These are phyloP conservation scores for Listronotus oregonensis DNA, from an alignment of 1,140 invertebrate genomes.

Conservation along the genomic window DNA sequence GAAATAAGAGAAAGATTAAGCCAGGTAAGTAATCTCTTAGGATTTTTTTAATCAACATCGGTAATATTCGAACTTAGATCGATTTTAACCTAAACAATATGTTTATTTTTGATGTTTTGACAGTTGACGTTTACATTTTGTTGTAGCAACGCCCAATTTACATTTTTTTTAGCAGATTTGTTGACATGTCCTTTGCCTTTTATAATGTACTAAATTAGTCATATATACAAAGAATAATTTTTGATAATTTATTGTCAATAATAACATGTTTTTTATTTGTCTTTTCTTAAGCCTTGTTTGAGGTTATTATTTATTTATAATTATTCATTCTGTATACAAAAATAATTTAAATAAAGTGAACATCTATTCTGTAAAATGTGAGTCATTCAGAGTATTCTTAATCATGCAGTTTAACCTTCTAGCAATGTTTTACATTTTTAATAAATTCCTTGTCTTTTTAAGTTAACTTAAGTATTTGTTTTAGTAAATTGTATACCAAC, in stretches of 20 bases:
- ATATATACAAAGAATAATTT: too few species aligned
- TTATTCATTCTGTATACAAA: too few species aligned
- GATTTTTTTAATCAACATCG: slow-evolving; percentile 1
- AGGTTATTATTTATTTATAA: too few species aligned
- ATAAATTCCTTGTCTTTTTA: background rate
- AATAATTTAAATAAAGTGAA: too few species aligned
- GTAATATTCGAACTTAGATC: slow-evolving; percentile 9
- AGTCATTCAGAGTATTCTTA: slow-evolving; percentile 8
- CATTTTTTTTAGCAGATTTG: slow-evolving; percentile 6
- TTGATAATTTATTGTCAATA: too few species aligned
- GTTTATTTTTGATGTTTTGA: slow-evolving; percentile 29
- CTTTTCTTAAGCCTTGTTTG: too few species aligned
- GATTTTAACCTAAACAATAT: slow-evolving; percentile 33
- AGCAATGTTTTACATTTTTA: background rate
- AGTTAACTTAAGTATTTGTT: too few species aligned
- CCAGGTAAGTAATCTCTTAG: slow-evolving; percentile 43
- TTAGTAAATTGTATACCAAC: too few species aligned
- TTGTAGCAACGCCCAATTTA: slow-evolving; percentile 34
- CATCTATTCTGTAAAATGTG: too few species aligned
- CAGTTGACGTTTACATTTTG: slow-evolving; percentile 23
- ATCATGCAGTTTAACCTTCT: slow-evolving; percentile 26
- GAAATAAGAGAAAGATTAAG: slow-evolving; percentile 55
- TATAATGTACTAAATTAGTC: too few species aligned
- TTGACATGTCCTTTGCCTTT: background rate
- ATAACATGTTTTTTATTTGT: too few species aligned